These are phyloP conservation scores for Arenicola marina DNA, from an alignment of 2,888 invertebrate genomes.

Conservation along the genomic window DNA sequence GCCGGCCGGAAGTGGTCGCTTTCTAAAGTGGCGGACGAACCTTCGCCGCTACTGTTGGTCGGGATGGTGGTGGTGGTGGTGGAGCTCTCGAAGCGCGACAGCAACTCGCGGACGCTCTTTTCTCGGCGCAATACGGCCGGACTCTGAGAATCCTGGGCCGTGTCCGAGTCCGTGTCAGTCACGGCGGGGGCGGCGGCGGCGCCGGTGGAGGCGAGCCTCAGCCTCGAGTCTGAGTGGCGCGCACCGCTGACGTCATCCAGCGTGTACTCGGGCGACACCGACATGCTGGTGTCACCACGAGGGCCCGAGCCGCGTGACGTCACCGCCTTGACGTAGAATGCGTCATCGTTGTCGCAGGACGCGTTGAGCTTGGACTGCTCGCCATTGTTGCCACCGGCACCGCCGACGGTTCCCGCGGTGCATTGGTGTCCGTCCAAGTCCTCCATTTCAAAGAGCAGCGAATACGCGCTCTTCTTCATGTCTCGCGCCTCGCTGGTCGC, in stretches of 20 bases:
- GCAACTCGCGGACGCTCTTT: conserved; percentile 1
- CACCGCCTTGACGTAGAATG: neutral
- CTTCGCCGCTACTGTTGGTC: neutral
- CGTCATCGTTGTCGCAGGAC: neutral
- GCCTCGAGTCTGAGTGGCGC: neutral
- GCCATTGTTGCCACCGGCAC: too few relatives aligned
- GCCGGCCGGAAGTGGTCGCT: neutral
- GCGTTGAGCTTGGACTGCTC: neutral
- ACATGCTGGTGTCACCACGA: conserved; percentile 4
- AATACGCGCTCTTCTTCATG: conserved; percentile 1
- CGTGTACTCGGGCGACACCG: neutral
- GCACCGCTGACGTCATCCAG: neutral
- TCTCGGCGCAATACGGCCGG: neutral
- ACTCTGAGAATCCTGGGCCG: neutral
- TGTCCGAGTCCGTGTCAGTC: neutral
- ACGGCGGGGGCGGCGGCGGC: too few relatives aligned
- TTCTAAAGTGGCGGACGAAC: neutral
- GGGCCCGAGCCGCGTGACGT: too few relatives aligned
- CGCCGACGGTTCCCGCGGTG: too few relatives aligned
- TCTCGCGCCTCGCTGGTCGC: neutral
- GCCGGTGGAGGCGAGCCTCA: neutral
- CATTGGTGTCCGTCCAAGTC: neutral
- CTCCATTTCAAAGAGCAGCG: conserved; percentile 1
- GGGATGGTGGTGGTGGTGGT: too few relatives aligned
- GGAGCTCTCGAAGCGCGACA: conserved; percentile 1